Conservation (phyloP, 1,140 invertebrate genomes). For the Leptestheria dahalacensis region DNA sequence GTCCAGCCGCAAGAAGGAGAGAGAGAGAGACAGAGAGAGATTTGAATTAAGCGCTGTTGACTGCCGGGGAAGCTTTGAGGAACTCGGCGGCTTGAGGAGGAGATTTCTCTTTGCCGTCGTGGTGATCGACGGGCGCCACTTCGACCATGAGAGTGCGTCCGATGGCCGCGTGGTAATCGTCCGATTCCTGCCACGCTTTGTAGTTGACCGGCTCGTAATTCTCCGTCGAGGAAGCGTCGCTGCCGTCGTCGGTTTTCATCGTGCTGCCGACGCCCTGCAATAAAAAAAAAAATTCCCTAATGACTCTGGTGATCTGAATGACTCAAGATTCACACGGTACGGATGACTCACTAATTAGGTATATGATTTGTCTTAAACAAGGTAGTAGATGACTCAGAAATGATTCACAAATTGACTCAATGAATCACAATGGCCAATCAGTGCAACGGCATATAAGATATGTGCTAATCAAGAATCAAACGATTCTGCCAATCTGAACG, state of each 20-base stretch:
- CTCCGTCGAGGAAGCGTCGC: slow-evolving; percentile 8
- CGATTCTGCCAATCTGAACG: too few relatives aligned
- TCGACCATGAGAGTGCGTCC: neutral
- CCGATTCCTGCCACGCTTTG: slow-evolving; percentile 1
- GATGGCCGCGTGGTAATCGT: neutral
- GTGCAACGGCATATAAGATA: too few relatives aligned
- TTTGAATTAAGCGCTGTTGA: neutral
- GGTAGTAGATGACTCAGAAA: too few relatives aligned
- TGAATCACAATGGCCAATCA: too few relatives aligned
- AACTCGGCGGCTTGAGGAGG: neutral
- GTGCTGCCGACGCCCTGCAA: neutral
- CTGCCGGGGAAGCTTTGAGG: neutral
- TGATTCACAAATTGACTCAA: too few relatives aligned
- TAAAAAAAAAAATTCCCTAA: neutral
- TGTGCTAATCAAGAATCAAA: too few relatives aligned
- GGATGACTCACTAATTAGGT: too few relatives aligned
- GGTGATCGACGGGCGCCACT: neutral
- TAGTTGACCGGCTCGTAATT: slow-evolving; percentile 6
- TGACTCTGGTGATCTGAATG: neutral
- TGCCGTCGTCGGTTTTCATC: neutral
- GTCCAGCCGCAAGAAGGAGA: too few relatives aligned
- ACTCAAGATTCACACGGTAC: too few relatives aligned
- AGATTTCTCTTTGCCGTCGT: neutral
- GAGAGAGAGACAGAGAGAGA: neutral
- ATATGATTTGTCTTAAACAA: too few relatives aligned